phyloP scores from a whole-genome alignment of 2,113 vertebrate species.

The Collichthys lucidus region DNA sequence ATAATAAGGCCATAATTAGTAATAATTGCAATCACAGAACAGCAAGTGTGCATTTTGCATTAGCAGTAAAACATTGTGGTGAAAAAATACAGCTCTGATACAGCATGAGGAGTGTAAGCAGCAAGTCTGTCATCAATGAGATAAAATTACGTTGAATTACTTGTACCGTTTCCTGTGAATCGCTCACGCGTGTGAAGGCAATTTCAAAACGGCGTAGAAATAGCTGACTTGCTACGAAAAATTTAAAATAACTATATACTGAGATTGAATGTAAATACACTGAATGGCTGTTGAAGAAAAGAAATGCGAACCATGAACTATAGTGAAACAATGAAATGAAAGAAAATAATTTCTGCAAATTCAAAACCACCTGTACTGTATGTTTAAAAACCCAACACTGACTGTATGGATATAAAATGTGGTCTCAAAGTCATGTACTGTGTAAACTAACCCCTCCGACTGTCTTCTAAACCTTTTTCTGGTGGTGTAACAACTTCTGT shows the following conservation, averaged over 20 bases:
- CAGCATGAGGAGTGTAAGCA: neutral
- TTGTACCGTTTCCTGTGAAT: neutral
- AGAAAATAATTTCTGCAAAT: no score
- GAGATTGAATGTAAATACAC: neutral
- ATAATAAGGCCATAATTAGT: neutral
- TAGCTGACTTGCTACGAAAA: neutral
- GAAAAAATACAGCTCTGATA: neutral
- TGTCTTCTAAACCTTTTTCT: neutral
- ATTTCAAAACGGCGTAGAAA: neutral
- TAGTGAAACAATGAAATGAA: neutral
- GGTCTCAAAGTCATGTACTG: neutral
- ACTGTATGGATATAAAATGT: neutral
- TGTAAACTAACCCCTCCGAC: neutral
- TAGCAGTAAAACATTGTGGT: neutral
- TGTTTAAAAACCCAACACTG: neutral
- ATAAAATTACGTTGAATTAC: no score
- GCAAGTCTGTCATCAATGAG: no score
- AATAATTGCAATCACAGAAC: neutral
- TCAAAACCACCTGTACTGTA: neutral
- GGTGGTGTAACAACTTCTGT: neutral
- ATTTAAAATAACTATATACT: neutral
- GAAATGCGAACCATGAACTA: neutral
- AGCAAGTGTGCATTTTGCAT: neutral
- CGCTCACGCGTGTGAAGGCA: neutral
- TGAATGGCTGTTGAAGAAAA: neutral